Base-by-base conservation (phyloP, 2,113 vertebrate genomes). In the Sminthopsis crassicaudata region DNA sequence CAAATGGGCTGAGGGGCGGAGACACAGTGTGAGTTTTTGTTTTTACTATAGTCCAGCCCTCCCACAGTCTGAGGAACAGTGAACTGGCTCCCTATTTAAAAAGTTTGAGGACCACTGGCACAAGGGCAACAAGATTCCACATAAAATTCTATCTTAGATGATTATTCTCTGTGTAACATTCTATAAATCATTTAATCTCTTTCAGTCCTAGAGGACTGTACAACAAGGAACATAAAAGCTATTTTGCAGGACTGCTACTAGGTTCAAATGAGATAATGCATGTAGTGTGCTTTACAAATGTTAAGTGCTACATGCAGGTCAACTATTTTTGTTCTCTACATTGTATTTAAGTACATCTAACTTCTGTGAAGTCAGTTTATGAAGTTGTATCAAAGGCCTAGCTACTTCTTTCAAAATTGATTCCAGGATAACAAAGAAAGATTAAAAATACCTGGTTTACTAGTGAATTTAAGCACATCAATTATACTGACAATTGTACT, bases 391-490 rank as follows among this genome's bases (percentile, higher is more conserved):
- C 67, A 90, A 89, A 26, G 88, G 7, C 67, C 36, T 46, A 54
- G 60, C 8, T 46, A 36, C n/a, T 53, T 16, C 36, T 93, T 48
- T 23, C 51, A 94, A 60, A 90, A 92, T 46, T 93, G 51, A 51
- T 91, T 90, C 22, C 30, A 36, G 24, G 96, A 93, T 46, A 91
- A 25, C 36, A 57, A 91, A 53, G 50, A 53, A 36, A 92, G 24
- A 93, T 88, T 30, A 91, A 27, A 94, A 91, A 5, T 48, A 27
- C 9, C 42, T 67, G 11, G 2, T 48, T 46, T 54, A 30, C 27
- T 94, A 90, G 52, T 88, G 46, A 96, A 95, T 92, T 57, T 8
- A 54, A 26, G 16, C 7, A 84, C 46, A 46, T 48, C 12, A 90
- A 52, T 92, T 92, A 93, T 42, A 93, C 92, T 54, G 60, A 91